Evolutionary conservation across 2,888 invertebrate genomes (phyloP).

Genomic region (Balanococcus diminutus): DNA sequence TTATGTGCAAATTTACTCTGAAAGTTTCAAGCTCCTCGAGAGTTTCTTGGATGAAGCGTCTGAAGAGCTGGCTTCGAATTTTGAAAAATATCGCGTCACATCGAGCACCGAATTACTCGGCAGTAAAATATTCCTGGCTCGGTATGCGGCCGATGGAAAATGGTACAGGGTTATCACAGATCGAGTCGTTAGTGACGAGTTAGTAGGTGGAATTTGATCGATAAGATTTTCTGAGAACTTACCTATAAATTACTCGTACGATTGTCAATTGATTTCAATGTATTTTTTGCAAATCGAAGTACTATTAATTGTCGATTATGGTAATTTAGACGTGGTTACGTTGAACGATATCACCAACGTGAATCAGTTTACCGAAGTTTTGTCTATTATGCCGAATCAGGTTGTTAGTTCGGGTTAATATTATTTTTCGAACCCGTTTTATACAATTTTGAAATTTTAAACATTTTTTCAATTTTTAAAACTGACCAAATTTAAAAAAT

Average conservation of each 20-base stretch:
- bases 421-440: not conserved
- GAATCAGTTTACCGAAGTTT: not conserved
- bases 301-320: slow-evolving; percentile 44
- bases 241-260: too few species aligned
- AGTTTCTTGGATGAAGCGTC: not conserved
- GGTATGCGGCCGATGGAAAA: not conserved
- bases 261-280: not conserved
- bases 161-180: slow-evolving; percentile 17
- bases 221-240: too few species aligned
- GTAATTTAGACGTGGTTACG: not conserved
- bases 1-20: slow-evolving; percentile 16
- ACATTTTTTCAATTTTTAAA: too few species aligned
- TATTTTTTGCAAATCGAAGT: slow-evolving; percentile 36
- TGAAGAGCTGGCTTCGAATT: not conserved
- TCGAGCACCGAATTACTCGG: not conserved
- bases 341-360: not conserved
- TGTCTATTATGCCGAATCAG: slow-evolving; percentile 17
- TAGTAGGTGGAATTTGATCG: too few species aligned
- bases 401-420: not conserved
- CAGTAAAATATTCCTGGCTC: not conserved
- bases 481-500: not conserved
- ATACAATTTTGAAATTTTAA: too few species aligned
- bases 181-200: not conserved
- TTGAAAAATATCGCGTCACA: not conserved
- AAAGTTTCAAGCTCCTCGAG: not conserved